These are phyloP conservation scores for Sanderia malayensis DNA, from an alignment of 30 jellyfish, hydroid and myxozoan genomes.

Conservation along the genomic window DNA sequence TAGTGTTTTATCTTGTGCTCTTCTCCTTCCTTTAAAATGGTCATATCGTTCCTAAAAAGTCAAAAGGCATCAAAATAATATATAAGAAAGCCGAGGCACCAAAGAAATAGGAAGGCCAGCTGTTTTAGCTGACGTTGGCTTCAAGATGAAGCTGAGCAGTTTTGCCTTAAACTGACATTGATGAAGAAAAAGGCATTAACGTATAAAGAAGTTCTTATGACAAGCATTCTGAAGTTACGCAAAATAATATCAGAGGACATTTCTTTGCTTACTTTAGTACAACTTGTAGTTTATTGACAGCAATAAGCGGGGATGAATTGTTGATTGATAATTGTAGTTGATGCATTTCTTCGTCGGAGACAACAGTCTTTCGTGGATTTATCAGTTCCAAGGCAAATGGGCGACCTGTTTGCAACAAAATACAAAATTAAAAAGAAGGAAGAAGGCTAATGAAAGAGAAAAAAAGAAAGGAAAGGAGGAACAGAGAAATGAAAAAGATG, in stretches of 20 bases:
- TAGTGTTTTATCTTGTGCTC: constrained; percentile 49
- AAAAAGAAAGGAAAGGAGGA: no score
- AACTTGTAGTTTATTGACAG: constrained; percentile 60
- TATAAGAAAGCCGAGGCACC: no score
- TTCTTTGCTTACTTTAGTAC: constrained; percentile 43
- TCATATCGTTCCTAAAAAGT: constrained; percentile 35
- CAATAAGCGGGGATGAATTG: constrained; percentile 40
- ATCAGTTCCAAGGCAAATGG: constrained; percentile 82
- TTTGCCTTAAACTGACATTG: no score
- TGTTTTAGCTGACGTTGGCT: no score
- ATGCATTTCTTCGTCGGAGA: constrained; percentile 35
- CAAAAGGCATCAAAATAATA: no score
- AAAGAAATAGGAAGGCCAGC: no score
- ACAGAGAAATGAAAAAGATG: no score
- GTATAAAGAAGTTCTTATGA: no score
- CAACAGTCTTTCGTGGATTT: constrained; percentile 47
- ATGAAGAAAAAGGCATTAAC: no score
- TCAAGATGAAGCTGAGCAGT: no score
- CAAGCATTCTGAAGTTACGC: background rate
- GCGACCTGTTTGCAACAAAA: no score
- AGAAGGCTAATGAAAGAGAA: background rate
- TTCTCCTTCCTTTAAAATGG: constrained; percentile 60
- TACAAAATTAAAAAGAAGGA: no score
- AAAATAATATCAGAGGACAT: background rate
- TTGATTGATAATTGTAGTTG: constrained; percentile 44